Evolutionary conservation across 2,888 invertebrate species (phyloP), one percentile per base, ranked within the genome.

Genomic region (Zele albiditarsus): DNA sequence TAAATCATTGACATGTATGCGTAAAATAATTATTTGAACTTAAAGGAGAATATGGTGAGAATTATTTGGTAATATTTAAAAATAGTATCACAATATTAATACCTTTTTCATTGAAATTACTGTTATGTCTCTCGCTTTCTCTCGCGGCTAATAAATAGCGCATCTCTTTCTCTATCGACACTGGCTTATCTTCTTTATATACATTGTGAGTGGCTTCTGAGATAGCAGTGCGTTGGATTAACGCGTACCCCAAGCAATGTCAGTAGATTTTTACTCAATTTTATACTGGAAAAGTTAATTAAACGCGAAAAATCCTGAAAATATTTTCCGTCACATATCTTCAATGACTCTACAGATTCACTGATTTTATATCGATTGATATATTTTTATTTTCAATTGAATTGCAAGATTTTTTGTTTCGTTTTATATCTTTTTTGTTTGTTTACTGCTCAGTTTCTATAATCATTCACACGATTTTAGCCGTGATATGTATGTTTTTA

Each of bases 151-250:
- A 31, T 68, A 28, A 68, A 53, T 57, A 31, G 68, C 20, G 53
- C 33, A 68, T 69, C 58, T 58, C 58, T 69, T 58, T 33, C 53
- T 53, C n/a, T 28, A 28, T 57, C 57, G 67, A 68, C 74, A 57
- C 31, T 66, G 58, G 78, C 78, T 78, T 78, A 76, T 78, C 78
- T 78, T 74, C 74, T 70, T 72, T 66, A 57, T 74, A 78, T 72
- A 75, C 49, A 33, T 20, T 66, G 62, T 46, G 20, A 71, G 75
- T 74, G 71, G 66, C 69, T 74, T 69, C 70, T 73, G 63, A 74
- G 74, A 70, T 73, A 71, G 70, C 42, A 71, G 65, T 33, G 33
- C 38, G n/a, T 16, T 62, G 49, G 67, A 73, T 67, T 68, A 62
- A n/a, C 20, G 42, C 16, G 42, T 38, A 53, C n/a, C 73, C 67